phyloP scores from a whole-genome alignment of 2,797 vertebrate species.

The Takifugu rubripes region DNA sequence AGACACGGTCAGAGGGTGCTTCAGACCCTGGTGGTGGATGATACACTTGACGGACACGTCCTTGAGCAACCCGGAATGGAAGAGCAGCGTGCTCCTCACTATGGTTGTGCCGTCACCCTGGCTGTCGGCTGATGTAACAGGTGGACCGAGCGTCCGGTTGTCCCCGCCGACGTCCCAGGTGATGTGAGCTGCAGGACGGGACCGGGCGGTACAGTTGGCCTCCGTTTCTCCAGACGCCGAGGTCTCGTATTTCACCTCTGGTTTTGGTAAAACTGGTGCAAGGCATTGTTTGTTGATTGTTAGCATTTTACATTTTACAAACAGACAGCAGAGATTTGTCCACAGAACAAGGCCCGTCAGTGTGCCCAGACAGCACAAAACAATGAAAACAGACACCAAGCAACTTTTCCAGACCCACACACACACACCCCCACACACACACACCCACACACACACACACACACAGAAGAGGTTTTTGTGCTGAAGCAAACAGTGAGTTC shows the following conservation, averaged over 20 bases:
- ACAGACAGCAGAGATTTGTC: constrained; percentile 10
- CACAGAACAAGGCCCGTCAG: constrained; percentile 24
- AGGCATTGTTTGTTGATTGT: neutral
- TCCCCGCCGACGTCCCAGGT: constrained; percentile 65
- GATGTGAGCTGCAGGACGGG: constrained; percentile 67
- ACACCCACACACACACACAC: neutral
- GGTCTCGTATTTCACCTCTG: constrained; percentile 60
- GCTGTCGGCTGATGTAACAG: constrained; percentile 38
- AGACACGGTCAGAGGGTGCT: constrained; percentile 44
- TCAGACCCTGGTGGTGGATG: constrained; percentile 70
- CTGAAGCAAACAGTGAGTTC: constrained; percentile 61
- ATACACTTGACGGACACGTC: constrained; percentile 64
- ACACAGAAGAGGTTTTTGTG: constrained; percentile 55
- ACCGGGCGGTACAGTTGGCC: constrained; percentile 75
- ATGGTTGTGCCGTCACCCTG: constrained; percentile 73
- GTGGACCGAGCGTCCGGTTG: constrained; percentile 66
- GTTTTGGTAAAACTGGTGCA: constrained; percentile 71
- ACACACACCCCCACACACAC: constrained; percentile 8
- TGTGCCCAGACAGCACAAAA: constrained; percentile 9
- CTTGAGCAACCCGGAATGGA: constrained; percentile 51
- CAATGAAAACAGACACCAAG: constrained; percentile 33
- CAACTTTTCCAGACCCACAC: constrained; percentile 38
- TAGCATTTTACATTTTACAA: neutral
- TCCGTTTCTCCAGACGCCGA: constrained; percentile 57
- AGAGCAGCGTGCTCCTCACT: constrained; percentile 68